Evolutionary conservation across 2,888 invertebrate species (phyloP).

Genomic region (Cataglyphis albicans): DNA sequence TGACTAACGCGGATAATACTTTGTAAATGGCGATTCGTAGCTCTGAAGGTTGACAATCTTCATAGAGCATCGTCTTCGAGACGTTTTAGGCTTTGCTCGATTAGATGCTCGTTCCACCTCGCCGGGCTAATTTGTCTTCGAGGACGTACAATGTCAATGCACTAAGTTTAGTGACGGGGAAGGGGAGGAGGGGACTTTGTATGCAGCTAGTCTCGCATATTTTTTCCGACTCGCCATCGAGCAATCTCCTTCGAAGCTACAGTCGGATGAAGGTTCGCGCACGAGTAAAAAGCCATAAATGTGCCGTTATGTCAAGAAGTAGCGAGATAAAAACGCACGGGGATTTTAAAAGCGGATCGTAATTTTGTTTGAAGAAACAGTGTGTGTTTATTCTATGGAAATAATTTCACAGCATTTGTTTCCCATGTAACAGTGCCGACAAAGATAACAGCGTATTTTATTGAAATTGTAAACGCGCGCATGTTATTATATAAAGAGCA

Average conservation of each 20-base stretch:
- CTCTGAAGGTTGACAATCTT: slow-evolving; percentile 66
- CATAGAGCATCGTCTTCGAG: slow-evolving; percentile 68
- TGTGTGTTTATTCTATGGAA: not conserved
- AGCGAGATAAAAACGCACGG: slow-evolving; percentile 38
- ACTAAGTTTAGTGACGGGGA: not conserved
- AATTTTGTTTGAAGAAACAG: slow-evolving; percentile 47
- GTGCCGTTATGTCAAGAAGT: slow-evolving; percentile 45
- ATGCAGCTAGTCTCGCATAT: slow-evolving; percentile 59
- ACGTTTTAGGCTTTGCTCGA: slow-evolving; percentile 68
- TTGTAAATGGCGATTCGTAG: slow-evolving; percentile 61
- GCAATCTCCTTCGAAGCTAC: not conserved
- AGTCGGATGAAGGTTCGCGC: slow-evolving; percentile 11
- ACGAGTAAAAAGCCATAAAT: slow-evolving; percentile 55
- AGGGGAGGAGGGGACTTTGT: not conserved
- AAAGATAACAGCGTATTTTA: not conserved
- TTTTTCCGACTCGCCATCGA: slow-evolving; percentile 41
- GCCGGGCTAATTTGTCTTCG: slow-evolving; percentile 72
- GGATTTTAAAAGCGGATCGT: slow-evolving; percentile 5
- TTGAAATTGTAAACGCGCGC: slow-evolving; percentile 9
- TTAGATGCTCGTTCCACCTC: slow-evolving; percentile 77
- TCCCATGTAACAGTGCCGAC: not conserved
- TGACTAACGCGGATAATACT: slow-evolving; percentile 58
- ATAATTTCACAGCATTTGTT: slow-evolving; percentile 15
- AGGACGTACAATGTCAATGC: slow-evolving; percentile 50
- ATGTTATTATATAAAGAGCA: not conserved